A percentile compares a stretch with the other conserved stretches of the same genome.
phyloP scores from a whole-genome alignment of 2,888 invertebrate genomes.

The Mesorhabditis spiculigera region DNA sequence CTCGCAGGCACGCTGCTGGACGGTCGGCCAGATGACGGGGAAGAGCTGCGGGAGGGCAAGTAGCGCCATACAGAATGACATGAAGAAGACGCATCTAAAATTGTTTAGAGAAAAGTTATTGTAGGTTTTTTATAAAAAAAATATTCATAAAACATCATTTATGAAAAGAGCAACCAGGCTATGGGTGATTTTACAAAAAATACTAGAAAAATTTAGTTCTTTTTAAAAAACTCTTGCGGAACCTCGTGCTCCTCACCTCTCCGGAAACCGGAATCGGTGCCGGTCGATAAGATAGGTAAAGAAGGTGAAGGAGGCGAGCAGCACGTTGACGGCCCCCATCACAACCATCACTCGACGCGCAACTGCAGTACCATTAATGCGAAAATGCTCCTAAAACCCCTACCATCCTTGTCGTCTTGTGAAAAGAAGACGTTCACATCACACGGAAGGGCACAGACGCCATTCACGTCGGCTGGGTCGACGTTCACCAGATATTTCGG shows the following conservation, averaged over 20 bases:
- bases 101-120: neutral
- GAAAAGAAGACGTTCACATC: slow-evolving; percentile 62
- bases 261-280: slow-evolving; percentile 91
- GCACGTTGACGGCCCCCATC: slow-evolving; percentile 84
- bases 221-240: neutral
- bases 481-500: slow-evolving; percentile 49
- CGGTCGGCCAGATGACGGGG: slow-evolving; percentile 56
- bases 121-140: slow-evolving; percentile 13
- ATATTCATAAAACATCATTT: neutral
- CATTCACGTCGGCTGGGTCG: slow-evolving; percentile 44
- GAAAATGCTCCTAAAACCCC: neutral
- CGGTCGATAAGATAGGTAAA: slow-evolving; percentile 87
- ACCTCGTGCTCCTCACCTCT: slow-evolving; percentile 65
- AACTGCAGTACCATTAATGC: slow-evolving; percentile 12
- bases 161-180: too few species aligned
- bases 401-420: slow-evolving; percentile 24
- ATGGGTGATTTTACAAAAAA: too few species aligned
- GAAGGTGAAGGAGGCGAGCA: slow-evolving; percentile 79
- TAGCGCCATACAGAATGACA: slow-evolving; percentile 91
- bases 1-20: slow-evolving; percentile 34
- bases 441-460: slow-evolving; percentile 49
- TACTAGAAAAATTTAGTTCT: neutral
- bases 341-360: slow-evolving; percentile 79
- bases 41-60: slow-evolving; percentile 80
- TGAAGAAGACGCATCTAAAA: slow-evolving; percentile 80